Base-by-base conservation (phyloP, 1,140 invertebrate species). In the Pissodes strobi region DNA sequence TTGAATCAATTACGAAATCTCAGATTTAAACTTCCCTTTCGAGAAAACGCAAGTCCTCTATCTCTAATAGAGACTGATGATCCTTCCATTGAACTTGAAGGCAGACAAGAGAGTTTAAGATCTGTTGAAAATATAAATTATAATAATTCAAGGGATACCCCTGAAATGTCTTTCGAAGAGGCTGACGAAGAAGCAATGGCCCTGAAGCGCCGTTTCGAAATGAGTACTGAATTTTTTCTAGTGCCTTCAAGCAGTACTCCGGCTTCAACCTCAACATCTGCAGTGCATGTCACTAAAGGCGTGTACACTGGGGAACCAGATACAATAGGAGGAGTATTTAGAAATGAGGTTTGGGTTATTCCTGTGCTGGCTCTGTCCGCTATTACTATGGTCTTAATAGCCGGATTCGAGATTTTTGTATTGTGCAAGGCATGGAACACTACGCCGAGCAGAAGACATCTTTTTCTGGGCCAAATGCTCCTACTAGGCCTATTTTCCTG, bases 391-490 rank as follows among this genome's bases (percentile, higher is more conserved):
- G 76, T 91, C 0, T 83, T 90, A 65, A 92, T 95, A 76, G 83
- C 87, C 12, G 85, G 87, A 15, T 95, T 95, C 73, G 93, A 95
- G 79, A 86, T 91, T 56, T 95, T 93, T 74, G 90, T 95, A n/a
- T 80, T 96, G 57, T 92, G 92, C 78, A 93, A 93, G 78, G 88
- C 93, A 17, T 87, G 89, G 78, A 86, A 88, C 18, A 90, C 90
- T n/a, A 88, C 88, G 1, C 91, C 91, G 0, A 91, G 88, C 71
- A 86, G 92, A 43, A 84, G 93, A 5, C 92, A 96, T 74, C 83
- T 97, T 46, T 94, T 97, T 75, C 83, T 97, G 15, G 94, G 94
- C 13, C 94, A 97, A 78, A 90, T 93, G 76, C 84, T 97, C 43
- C 83, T 97, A 12, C 83, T 95, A 56, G 94, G 93, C 1, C 82